These are phyloP conservation scores for Podarcis raffonei DNA, from an alignment of 2,113 vertebrate species.

Conservation along the genomic window DNA sequence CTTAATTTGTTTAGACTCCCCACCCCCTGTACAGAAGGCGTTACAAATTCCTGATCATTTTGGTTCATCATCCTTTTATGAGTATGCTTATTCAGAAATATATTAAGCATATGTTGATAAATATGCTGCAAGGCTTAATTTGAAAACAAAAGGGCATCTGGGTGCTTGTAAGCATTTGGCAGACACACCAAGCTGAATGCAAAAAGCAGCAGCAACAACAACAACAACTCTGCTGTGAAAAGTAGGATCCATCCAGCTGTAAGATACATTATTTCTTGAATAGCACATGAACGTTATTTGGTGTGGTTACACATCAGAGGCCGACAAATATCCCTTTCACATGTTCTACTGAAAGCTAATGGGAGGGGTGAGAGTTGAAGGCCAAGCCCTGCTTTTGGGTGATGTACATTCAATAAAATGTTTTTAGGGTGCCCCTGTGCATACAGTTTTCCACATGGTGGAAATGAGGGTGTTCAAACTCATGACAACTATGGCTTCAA, in stretches of 20 bases:
- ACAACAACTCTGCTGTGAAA: rapidly evolving
- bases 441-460: not conserved
- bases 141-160: conserved; percentile 20
- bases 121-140: not conserved
- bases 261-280: rapidly evolving
- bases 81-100: not conserved
- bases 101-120: not conserved
- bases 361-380: not conserved
- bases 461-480: not conserved
- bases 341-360: not conserved
- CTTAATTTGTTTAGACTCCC: not conserved
- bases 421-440: not conserved
- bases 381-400: not conserved
- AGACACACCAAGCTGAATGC: rapidly evolving
- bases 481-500: not conserved
- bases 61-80: not conserved
- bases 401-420: not conserved
- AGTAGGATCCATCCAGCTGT: not conserved
- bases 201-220: not conserved
- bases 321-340: not conserved
- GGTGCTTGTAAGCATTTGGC: not conserved
- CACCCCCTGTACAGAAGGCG: not conserved
- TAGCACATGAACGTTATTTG: rapidly evolving
- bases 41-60: not conserved
- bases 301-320: rapidly evolving